Conservation (phyloP, 2,113 vertebrate genomes). For the Syrrhaptes paradoxus region DNA sequence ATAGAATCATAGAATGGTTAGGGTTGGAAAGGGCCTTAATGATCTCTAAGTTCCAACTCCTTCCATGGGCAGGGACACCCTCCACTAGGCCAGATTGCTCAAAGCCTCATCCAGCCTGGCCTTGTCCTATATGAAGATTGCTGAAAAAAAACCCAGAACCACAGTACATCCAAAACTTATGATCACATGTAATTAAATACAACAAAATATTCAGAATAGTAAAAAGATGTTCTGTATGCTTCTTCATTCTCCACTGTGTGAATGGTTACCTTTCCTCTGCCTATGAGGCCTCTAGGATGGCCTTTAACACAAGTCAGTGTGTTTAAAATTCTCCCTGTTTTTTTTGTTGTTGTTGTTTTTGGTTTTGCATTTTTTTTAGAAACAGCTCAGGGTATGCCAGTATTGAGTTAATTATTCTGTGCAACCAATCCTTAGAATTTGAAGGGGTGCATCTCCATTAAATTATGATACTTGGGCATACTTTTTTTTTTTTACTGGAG, state of each 20-base stretch:
- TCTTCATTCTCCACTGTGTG: not conserved
- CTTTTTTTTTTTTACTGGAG: not conserved
- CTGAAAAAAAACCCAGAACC: not conserved
- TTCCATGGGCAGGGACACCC: too few relatives aligned
- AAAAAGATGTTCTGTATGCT: not conserved
- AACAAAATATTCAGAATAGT: not conserved
- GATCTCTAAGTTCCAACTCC: too few relatives aligned
- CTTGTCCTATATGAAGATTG: not conserved
- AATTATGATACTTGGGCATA: not conserved
- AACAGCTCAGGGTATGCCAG: not conserved
- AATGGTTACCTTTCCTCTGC: not conserved
- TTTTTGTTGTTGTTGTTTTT: not conserved
- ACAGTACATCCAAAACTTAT: not conserved
- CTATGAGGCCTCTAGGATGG: not conserved
- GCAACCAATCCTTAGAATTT: not conserved
- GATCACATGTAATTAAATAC: not conserved
- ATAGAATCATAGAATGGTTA: too few relatives aligned
- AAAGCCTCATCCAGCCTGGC: too few relatives aligned
- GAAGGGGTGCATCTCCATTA: not conserved
- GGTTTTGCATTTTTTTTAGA: not conserved
- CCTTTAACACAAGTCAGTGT: not conserved
- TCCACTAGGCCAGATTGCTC: too few relatives aligned
- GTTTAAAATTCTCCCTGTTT: not conserved
- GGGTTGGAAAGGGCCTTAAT: too few relatives aligned
- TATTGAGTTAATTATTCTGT: not conserved